Percentiles rank a stretch among this genome's conserved stretches.
These are phyloP conservation scores for Pseudococcus jackbeardsleyi DNA, from an alignment of 2,888 invertebrate genomes.

Conservation along the genomic window DNA sequence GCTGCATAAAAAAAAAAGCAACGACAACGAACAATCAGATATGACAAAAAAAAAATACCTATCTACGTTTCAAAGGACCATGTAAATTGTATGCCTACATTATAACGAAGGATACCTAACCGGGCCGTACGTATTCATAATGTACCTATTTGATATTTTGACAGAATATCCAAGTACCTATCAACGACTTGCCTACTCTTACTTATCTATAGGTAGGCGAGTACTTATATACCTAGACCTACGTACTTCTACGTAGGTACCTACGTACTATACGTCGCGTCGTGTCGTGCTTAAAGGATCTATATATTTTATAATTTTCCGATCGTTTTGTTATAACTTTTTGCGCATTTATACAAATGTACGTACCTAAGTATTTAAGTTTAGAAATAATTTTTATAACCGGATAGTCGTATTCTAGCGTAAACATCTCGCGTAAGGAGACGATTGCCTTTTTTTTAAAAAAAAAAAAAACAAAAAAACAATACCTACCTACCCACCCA, in stretches of 20 bases:
- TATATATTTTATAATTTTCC: not conserved
- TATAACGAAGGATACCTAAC: not conserved
- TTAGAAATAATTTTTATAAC: not conserved
- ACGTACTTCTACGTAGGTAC: not conserved
- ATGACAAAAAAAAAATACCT: not conserved
- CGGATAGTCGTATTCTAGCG: not conserved
- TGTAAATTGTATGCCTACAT: too few relatives aligned
- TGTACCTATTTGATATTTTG: not conserved
- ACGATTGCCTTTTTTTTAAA: not conserved
- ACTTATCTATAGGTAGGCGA: too few relatives aligned
- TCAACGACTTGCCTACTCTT: too few relatives aligned
- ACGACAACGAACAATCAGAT: not conserved
- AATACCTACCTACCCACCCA: too few relatives aligned
- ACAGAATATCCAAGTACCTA: not conserved
- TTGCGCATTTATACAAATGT: not conserved
- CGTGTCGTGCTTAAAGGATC: not conserved
- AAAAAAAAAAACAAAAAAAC: too few relatives aligned
- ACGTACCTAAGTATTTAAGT: not conserved
- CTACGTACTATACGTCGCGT: too few relatives aligned
- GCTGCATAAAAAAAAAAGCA: not conserved
- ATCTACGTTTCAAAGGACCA: too few relatives aligned
- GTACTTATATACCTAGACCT: not conserved
- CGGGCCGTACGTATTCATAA: too few relatives aligned
- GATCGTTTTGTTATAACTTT: conserved; percentile 1
- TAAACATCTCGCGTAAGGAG: not conserved